Evolutionary conservation across 2,888 invertebrate species (phyloP).

Genomic region (Nemapogon koenigi): DNA sequence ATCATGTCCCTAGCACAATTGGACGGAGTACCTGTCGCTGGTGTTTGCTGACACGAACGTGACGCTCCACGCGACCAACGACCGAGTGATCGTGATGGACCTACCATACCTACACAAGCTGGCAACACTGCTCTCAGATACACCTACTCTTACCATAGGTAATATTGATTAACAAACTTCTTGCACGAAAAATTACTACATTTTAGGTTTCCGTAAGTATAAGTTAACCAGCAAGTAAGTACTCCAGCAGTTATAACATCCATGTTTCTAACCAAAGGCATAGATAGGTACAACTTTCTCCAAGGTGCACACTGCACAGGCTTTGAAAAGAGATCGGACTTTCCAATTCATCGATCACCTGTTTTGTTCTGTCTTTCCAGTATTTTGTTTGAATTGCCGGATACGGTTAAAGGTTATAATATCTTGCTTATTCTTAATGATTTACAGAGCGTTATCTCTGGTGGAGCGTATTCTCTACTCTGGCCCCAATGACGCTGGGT

Average conservation of each 20-base stretch:
- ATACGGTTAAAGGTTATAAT: slow-evolving; percentile 20
- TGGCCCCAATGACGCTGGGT: slow-evolving; percentile 66
- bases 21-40: slow-evolving; percentile 64
- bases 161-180: no score
- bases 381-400: no score
- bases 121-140: slow-evolving; percentile 54
- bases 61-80: slow-evolving; percentile 45
- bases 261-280: no score
- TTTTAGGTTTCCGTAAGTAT: no score
- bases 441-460: slow-evolving; percentile 71
- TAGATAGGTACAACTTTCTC: no score
- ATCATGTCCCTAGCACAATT: slow-evolving; percentile 64
- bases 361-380: no score
- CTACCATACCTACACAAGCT: slow-evolving; percentile 69
- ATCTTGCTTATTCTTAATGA: neutral
- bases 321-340: no score
- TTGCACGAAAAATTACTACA: no score
- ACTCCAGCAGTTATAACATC: no score
- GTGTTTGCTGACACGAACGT: slow-evolving; percentile 68
- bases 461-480: slow-evolving; percentile 73
- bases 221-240: no score
- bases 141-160: slow-evolving; percentile 65
- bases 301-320: no score
- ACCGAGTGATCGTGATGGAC: slow-evolving; percentile 71
- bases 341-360: no score